Evolutionary conservation across 2,113 vertebrate species (phyloP).

Genomic region (Sebastes schlegelii): DNA sequence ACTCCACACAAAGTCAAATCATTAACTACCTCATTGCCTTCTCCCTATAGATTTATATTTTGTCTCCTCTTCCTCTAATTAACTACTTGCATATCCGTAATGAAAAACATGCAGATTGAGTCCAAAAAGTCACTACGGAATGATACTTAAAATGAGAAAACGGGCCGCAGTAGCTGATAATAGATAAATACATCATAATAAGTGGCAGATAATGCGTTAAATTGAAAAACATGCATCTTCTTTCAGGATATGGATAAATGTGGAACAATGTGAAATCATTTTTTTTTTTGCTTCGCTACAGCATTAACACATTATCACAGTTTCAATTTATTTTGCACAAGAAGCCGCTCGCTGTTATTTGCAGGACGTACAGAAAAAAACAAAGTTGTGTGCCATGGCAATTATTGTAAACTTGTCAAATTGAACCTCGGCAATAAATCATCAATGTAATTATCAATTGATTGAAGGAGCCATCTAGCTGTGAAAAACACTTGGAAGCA

Average conservation of each 20-base stretch:
- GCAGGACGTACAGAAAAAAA: conserved; percentile 12
- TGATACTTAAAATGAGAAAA: conserved; percentile 52
- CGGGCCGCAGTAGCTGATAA: conserved; percentile 19
- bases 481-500: conserved; percentile 77
- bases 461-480: conserved; percentile 78
- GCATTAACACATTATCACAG: background rate
- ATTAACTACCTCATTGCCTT: conserved; percentile 76
- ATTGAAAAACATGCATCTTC: background rate
- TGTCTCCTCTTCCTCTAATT: conserved; percentile 43
- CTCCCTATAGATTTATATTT: conserved; percentile 62
- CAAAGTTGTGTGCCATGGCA: conserved; percentile 39
- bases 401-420: conserved; percentile 77
- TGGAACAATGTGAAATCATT: conserved; percentile 7
- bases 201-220: background rate
- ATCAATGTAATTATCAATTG: conserved; percentile 80
- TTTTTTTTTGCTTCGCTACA: background rate
- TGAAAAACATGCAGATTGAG: conserved; percentile 46
- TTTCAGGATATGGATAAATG: background rate
- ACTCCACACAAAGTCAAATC: conserved; percentile 61
- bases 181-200: background rate
- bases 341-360: background rate
- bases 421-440: conserved; percentile 74
- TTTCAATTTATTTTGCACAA: conserved; percentile 5
- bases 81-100: conserved; percentile 55
- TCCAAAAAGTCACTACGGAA: conserved; percentile 33